phyloP scores from a whole-genome alignment of 2,797 vertebrate genomes.

The Melanotaenia boesemani region DNA sequence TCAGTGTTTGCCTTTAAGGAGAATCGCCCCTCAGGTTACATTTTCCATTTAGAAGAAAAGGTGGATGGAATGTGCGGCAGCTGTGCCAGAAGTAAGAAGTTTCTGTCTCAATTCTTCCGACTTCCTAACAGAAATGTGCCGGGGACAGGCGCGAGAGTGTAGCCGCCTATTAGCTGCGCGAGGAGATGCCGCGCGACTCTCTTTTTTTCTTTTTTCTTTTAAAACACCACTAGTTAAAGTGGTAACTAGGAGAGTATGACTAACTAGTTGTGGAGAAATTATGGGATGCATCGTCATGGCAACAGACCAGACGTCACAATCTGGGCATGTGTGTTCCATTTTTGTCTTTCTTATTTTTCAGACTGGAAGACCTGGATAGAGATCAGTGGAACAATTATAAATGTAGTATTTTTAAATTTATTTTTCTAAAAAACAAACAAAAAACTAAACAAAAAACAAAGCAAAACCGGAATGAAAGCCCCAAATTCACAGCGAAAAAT shows the following conservation, averaged over 20 bases:
- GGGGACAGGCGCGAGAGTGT: slow-evolving; percentile 50
- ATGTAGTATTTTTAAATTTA: slow-evolving; percentile 2
- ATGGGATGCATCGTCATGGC: slow-evolving; percentile 97
- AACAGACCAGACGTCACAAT: slow-evolving; percentile 98
- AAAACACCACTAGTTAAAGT: slow-evolving; percentile 77
- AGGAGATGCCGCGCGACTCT: slow-evolving; percentile 22
- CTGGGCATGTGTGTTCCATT: slow-evolving; percentile 94
- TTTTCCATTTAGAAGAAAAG: background rate
- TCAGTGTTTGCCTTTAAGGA: background rate
- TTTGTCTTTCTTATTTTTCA: slow-evolving; percentile 90
- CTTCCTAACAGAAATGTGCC: slow-evolving; percentile 55
- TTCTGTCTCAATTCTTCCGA: slow-evolving; percentile 55
- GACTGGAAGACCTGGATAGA: slow-evolving; percentile 88
- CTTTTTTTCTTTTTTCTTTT: background rate
- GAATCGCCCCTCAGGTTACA: background rate
- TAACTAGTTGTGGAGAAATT: slow-evolving; percentile 89
- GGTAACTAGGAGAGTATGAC: slow-evolving; percentile 82
- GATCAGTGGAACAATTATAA: slow-evolving; percentile 73
- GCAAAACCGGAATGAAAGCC: slow-evolving; percentile 73
- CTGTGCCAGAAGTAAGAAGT: slow-evolving; percentile 59
- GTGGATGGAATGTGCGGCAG: slow-evolving; percentile 19
- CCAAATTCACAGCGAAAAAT: slow-evolving; percentile 65
- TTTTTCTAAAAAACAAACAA: slow-evolving; percentile 45
- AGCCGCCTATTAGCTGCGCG: slow-evolving; percentile 35
- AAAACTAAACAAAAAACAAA: slow-evolving; percentile 2